Percentiles rank a stretch among this genome's conserved stretches.
phyloP scores from a whole-genome alignment of 2,797 vertebrate genomes.

The Acestrorhynchus altus region DNA sequence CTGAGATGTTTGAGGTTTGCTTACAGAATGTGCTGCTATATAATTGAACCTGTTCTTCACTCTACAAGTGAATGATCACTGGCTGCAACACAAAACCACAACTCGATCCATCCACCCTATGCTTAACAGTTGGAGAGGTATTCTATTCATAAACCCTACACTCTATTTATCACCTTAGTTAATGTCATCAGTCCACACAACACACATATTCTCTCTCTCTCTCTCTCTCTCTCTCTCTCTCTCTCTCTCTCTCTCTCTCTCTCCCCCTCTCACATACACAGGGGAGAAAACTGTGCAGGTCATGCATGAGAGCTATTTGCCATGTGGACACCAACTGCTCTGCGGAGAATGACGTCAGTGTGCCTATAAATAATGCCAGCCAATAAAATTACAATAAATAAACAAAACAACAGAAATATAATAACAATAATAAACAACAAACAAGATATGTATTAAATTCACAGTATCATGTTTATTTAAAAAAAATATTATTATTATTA shows the following conservation, averaged over 20 bases:
- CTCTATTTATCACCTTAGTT: too few relatives aligned
- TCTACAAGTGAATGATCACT: too few relatives aligned
- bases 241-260: background rate
- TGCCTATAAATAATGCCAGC: conserved; percentile 28
- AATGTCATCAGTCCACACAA: too few relatives aligned
- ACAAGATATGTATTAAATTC: background rate
- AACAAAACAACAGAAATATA: too few relatives aligned
- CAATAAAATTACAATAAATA: background rate
- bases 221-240: background rate
- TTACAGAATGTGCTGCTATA: too few relatives aligned
- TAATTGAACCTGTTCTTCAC: too few relatives aligned
- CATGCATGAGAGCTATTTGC: conserved; percentile 41
- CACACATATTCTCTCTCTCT: background rate
- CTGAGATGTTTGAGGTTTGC: too few relatives aligned
- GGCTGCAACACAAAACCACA: too few relatives aligned
- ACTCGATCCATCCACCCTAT: too few relatives aligned
- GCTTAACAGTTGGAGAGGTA: too few relatives aligned
- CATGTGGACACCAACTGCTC: conserved; percentile 45
- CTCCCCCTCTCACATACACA: conserved; percentile 15
- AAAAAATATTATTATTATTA: background rate
- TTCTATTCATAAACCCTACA: too few relatives aligned
- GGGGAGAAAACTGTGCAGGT: conserved; percentile 39
- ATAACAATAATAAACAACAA: conserved; percentile 3
- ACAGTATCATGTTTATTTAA: background rate
- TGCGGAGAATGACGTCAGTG: conserved; percentile 55